Evolutionary conservation across 2,113 vertebrate species (phyloP).

Genomic region (zebrafish (Danio rerio)): DNA sequence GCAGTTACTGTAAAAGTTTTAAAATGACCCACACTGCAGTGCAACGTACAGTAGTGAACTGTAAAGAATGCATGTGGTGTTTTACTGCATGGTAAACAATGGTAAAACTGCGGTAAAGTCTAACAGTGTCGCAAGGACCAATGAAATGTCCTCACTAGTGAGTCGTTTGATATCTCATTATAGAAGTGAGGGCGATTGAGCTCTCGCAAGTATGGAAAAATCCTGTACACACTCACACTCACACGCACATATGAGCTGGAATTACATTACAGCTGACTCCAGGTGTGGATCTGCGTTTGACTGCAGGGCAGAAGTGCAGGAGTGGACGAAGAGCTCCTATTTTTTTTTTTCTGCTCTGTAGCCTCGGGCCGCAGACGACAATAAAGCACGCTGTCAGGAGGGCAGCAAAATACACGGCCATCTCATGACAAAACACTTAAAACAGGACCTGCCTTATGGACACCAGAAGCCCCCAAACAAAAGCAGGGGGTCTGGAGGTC

Average conservation of each 20-base stretch:
- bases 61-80: too few relatives aligned
- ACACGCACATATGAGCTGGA: conserved; percentile 64
- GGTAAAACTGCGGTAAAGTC: too few relatives aligned
- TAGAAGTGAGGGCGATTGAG: too few relatives aligned
- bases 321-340: conserved; percentile 55
- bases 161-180: too few relatives aligned
- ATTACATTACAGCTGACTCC: conserved; percentile 76
- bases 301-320: conserved; percentile 21
- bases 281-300: conserved; percentile 55
- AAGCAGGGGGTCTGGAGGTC: background rate
- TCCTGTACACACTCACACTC: too few relatives aligned
- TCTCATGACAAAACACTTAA: background rate
- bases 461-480: background rate
- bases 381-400: conserved; percentile 9
- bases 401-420: background rate
- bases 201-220: too few relatives aligned
- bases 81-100: too few relatives aligned
- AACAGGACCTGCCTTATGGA: background rate
- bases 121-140: too few relatives aligned
- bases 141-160: too few relatives aligned
- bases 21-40: too few relatives aligned
- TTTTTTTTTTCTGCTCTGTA: background rate
- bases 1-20: too few relatives aligned
- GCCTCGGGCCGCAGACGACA: conserved; percentile 16
- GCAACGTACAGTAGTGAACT: too few relatives aligned